phyloP scores from a whole-genome alignment of 35 echinoderm and acorn worm genomes.

The Ophiothrix spiculata region DNA sequence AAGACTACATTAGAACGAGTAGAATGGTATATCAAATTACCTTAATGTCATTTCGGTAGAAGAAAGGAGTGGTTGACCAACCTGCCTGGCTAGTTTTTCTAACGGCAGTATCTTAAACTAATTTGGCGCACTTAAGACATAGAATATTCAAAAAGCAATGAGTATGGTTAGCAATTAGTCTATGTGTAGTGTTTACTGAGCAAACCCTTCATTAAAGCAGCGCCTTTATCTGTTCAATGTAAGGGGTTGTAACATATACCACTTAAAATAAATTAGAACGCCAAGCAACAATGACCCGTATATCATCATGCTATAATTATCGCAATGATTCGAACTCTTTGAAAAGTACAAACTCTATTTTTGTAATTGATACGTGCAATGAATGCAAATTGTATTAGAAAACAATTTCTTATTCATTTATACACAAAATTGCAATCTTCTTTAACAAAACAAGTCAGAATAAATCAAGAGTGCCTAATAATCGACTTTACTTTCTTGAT shows the following conservation, averaged over 20 bases:
- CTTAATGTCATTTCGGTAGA: background rate
- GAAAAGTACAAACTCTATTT: background rate
- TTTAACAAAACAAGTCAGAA: too few relatives aligned
- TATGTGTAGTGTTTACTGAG: background rate
- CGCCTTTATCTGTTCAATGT: background rate
- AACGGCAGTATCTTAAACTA: background rate
- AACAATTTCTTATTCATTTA: background rate
- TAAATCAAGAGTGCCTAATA: too few relatives aligned
- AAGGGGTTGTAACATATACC: too few relatives aligned
- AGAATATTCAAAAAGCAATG: background rate
- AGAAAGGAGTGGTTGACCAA: background rate
- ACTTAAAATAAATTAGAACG: background rate
- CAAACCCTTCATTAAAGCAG: background rate
- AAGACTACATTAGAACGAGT: background rate
- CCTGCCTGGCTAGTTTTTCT: background rate
- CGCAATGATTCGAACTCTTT: background rate
- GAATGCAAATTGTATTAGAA: background rate
- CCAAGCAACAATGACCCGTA: background rate
- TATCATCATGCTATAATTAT: background rate
- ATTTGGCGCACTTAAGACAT: background rate
- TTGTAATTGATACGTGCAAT: background rate
- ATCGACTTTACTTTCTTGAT: too few relatives aligned
- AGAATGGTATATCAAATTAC: constrained; percentile 7
- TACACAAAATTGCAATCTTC: background rate
- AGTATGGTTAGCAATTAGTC: background rate